Conservation (phyloP, 53 echinoderm and acorn worm species). For the Luidia sarsii region DNA sequence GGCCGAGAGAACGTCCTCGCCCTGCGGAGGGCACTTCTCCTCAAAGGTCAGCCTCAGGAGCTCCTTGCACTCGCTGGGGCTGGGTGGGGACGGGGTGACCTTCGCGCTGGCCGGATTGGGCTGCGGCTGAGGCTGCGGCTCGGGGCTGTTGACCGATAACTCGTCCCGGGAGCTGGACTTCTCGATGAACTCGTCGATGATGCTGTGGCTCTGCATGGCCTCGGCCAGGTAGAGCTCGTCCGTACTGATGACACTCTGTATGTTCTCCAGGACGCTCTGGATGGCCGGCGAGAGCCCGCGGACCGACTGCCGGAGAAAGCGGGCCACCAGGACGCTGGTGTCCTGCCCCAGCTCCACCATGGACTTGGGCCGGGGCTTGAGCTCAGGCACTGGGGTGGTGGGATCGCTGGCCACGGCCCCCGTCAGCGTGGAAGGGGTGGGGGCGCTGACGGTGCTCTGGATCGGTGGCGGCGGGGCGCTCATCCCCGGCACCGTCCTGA, state of each 20-base stretch:
- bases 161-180: slow-evolving; percentile 43
- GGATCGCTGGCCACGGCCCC: background rate
- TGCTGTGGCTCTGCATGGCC: slow-evolving; percentile 75
- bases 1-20: background rate
- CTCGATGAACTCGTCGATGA: slow-evolving; percentile 64
- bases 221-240: slow-evolving; percentile 84
- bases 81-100: slow-evolving; percentile 11
- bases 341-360: slow-evolving; percentile 85
- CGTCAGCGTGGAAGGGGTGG: slow-evolving; percentile 47
- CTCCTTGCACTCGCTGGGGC: slow-evolving; percentile 21
- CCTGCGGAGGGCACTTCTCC: slow-evolving; percentile 20
- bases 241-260: slow-evolving; percentile 75
- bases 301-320: slow-evolving; percentile 65
- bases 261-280: slow-evolving; percentile 78
- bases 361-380: slow-evolving; percentile 75
- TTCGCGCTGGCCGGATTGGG: slow-evolving; percentile 11
- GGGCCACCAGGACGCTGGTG: slow-evolving; percentile 64
- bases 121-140: background rate
- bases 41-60: slow-evolving; percentile 6
- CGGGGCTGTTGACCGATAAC: background rate
- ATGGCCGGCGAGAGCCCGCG: slow-evolving; percentile 70
- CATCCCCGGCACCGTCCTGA: background rate
- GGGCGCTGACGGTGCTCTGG: slow-evolving; percentile 40
- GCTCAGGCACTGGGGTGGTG: slow-evolving; percentile 29
- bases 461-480: slow-evolving; percentile 13